A percentile compares a stretch with the other conserved stretches of the same genome.
Evolutionary conservation across 2,113 vertebrate species (phyloP).

Genomic region (Eudorcas thomsonii): DNA sequence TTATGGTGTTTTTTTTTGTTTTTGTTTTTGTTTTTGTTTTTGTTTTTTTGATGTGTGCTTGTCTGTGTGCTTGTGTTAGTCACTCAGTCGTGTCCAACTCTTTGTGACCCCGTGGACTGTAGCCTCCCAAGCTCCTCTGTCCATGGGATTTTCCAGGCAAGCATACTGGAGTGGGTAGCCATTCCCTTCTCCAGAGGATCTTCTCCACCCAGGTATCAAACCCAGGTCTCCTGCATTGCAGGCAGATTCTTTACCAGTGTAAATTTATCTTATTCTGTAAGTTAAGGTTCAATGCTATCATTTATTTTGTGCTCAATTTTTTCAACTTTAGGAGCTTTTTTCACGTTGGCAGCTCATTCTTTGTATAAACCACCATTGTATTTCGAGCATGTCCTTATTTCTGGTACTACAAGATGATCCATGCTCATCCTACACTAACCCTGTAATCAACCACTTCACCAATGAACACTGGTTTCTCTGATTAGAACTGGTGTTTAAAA

Average conservation of each 20-base stretch:
- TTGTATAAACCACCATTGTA: background rate
- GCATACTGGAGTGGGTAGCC: background rate
- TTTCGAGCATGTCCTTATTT: background rate
- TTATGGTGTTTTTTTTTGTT: background rate
- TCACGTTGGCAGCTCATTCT: background rate
- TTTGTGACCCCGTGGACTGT: background rate
- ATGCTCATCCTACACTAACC: background rate
- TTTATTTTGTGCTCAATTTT: background rate
- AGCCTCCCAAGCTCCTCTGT: background rate
- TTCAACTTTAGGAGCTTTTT: background rate
- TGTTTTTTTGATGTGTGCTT: background rate
- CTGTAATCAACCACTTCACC: background rate
- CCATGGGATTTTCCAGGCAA: background rate
- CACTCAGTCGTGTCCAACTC: rapidly evolving
- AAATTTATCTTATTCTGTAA: background rate
- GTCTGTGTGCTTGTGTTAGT: background rate
- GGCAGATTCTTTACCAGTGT: background rate
- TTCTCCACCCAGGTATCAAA: background rate
- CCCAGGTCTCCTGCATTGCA: background rate
- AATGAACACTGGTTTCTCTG: background rate
- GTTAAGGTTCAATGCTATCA: background rate
- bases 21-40: background rate
- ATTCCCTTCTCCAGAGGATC: background rate
- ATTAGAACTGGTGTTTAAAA: background rate
- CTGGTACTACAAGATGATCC: background rate